Base-by-base conservation (phyloP, 2,113 vertebrate genomes). In the Xiphophorus maculatus region DNA sequence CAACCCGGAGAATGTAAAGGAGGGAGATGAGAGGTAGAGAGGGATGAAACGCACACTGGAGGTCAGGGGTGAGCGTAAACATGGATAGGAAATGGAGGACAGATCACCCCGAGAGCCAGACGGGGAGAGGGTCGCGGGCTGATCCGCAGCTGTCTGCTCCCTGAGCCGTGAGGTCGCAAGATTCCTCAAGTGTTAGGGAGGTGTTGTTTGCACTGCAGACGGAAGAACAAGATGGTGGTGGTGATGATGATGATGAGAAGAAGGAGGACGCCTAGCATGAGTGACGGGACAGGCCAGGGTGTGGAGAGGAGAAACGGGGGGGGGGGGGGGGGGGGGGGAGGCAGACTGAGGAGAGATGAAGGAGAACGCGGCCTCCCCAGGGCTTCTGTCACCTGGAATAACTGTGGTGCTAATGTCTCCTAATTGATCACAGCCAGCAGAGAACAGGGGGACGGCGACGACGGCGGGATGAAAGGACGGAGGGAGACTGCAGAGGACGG, bases 321-420 rank as follows among this genome's bases (percentile, higher is more conserved):
- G 69, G 65, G n/a, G 79, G 69, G 65, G n/a, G 79, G n/a, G 12
- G 62, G 81, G 54, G 61, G 69, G 65, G n/a, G 79, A 84, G 62
- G 80, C 71, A 67, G 76, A 73, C 77, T 81, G 80, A 82, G 80
- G 85, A 73, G 85, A 89, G 72, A 87, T 85, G 83, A 88, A 90
- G 85, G 83, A 81, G 81, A 87, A 48, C 19, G 76, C 62, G 84
- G 82, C 78, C 87, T 90, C 82, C 88, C 60, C 90, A 87, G 90
- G 65, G 89, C 65, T 83, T 80, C 80, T 80, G 88, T 93, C 92
- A 92, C 91, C 94, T 91, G 83, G 76, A 84, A 82, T 88, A 87
- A 88, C 90, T 69, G 78, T 76, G 82, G 85, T 83, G 93, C 86
- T 92, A 92, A 93, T 92, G 91, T 89, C 87, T 86, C 80, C 88